Conservation (phyloP, 2,113 vertebrate genomes). For the Galbula dea region DNA sequence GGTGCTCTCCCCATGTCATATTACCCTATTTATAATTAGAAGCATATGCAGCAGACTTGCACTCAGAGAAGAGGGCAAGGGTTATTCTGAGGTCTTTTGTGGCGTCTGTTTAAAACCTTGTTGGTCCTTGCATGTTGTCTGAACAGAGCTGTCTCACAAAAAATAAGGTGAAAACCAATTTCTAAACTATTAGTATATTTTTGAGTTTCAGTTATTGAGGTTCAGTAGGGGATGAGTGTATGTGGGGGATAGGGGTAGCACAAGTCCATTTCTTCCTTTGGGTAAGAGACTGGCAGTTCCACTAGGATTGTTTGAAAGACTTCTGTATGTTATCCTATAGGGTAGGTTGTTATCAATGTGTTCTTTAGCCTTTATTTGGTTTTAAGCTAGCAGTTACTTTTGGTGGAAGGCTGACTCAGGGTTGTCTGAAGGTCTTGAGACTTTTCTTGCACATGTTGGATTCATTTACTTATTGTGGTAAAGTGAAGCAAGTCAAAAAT, state of each 20-base stretch:
- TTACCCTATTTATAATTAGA: constrained; percentile 59
- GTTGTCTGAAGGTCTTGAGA: not conserved
- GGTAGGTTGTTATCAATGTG: not conserved
- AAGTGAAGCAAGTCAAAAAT: not conserved
- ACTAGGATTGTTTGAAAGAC: not conserved
- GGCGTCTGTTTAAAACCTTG: not conserved
- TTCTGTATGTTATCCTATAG: not conserved
- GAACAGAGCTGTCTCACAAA: not conserved
- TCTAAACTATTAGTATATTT: not conserved
- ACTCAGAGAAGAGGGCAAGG: not conserved
- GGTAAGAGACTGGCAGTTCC: not conserved
- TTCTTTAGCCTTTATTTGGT: not conserved
- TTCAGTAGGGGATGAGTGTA: not conserved
- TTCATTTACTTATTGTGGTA: not conserved
- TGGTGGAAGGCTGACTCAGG: not conserved
- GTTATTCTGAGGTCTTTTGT: constrained; percentile 38
- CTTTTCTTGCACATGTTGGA: not conserved
- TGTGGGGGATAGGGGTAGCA: not conserved
- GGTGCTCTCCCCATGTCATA: constrained; percentile 17
- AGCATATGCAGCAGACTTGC: not conserved
- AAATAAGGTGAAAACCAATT: not conserved
- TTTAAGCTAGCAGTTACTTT: not conserved
- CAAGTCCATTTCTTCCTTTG: not conserved
- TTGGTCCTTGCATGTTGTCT: not conserved
- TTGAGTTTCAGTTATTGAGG: not conserved